These are phyloP conservation scores for Gyps fulvus DNA, from an alignment of 2,113 vertebrate species.

Conservation along the genomic window DNA sequence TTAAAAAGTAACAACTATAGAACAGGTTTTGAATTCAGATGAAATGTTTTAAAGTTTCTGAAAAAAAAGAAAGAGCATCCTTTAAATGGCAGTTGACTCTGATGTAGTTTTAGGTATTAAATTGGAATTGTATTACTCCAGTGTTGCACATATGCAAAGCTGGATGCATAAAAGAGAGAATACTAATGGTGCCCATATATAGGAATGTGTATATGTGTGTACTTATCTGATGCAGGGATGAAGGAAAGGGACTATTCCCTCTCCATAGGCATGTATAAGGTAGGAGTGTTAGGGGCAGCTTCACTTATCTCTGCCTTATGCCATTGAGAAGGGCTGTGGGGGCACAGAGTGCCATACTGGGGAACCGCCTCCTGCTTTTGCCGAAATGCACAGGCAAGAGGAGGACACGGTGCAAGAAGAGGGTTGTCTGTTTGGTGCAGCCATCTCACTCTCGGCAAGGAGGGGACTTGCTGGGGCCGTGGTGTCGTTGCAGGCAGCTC, in stretches of 20 bases:
- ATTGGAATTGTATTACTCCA: neutral
- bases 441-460: neutral
- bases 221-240: neutral
- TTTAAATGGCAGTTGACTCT: neutral
- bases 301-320: fast-evolving
- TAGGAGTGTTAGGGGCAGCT: neutral
- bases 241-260: neutral
- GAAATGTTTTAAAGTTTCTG: neutral
- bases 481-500: neutral
- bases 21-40: neutral
- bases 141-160: neutral
- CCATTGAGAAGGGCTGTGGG: neutral
- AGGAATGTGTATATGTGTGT: fast-evolving
- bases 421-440: neutral
- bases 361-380: neutral
- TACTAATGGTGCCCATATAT: fast-evolving
- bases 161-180: neutral
- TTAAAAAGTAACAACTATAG: neutral
- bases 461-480: neutral
- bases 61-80: neutral
- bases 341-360: neutral
- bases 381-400: neutral
- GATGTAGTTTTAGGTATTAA: neutral
- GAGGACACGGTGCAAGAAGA: neutral
- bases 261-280: neutral